Conservation (phyloP, 2,888 invertebrate species). For the Drosophila multiciliata region DNA sequence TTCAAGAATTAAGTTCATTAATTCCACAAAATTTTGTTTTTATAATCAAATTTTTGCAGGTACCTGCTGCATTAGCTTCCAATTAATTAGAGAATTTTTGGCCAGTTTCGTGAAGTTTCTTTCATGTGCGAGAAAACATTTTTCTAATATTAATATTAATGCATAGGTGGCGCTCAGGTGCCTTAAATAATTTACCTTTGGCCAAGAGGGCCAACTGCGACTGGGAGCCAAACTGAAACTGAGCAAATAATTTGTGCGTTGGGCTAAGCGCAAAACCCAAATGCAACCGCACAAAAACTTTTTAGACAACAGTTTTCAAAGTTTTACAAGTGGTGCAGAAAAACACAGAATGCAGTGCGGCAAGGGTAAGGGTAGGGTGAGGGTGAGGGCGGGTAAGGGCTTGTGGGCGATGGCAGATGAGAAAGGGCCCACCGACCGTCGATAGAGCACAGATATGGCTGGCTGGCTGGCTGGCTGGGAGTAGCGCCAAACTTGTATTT, state of each 20-base stretch:
- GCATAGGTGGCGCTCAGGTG: conserved; percentile 21
- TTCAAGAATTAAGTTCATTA: background rate
- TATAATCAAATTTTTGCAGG: conserved; percentile 11
- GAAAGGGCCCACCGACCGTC: conserved; percentile 25
- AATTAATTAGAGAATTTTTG: conserved; percentile 39
- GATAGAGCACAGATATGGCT: conserved; percentile 42
- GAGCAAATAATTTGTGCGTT: conserved; percentile 75
- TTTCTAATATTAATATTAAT: conserved; percentile 50
- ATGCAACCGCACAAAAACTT: conserved; percentile 68
- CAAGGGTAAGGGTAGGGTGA: background rate
- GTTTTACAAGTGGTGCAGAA: conserved; percentile 68
- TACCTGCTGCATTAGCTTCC: conserved; percentile 9
- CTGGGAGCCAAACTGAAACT: conserved; percentile 21
- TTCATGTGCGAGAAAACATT: conserved; percentile 17
- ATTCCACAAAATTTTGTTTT: background rate
- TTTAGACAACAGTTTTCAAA: conserved; percentile 78
- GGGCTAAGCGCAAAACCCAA: conserved; percentile 66
- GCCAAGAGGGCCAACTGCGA: conserved; percentile 4
- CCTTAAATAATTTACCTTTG: conserved; percentile 45
- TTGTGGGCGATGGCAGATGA: background rate
- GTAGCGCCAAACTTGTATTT: conserved; percentile 61
- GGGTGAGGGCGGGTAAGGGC: background rate
- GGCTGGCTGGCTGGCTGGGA: conserved; percentile 24
- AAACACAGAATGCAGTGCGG: conserved; percentile 39
- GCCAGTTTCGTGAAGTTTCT: conserved; percentile 13